These are phyloP conservation scores for Brenthis hecate DNA, from an alignment of 2,888 invertebrate genomes.

Conservation along the genomic window DNA sequence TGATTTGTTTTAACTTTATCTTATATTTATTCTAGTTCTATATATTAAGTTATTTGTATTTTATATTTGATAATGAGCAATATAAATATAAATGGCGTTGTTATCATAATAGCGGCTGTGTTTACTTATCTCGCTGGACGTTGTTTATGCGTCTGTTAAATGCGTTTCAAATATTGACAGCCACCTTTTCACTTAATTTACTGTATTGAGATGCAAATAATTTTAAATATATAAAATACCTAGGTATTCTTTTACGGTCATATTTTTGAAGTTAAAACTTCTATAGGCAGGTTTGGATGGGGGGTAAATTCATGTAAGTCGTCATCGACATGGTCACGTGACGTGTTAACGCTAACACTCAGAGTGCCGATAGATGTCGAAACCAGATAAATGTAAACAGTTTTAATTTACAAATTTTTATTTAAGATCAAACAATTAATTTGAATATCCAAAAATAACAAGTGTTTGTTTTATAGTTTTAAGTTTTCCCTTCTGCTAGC, in stretches of 20 bases:
- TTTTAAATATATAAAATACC: neutral
- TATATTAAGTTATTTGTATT: slow-evolving; percentile 3
- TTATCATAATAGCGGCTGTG: slow-evolving; percentile 31
- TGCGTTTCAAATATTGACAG: slow-evolving; percentile 20
- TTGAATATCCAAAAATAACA: too few relatives aligned
- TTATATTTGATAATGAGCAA: slow-evolving; percentile 15
- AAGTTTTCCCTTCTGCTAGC: too few relatives aligned
- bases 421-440: too few relatives aligned
- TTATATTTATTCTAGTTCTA: neutral
- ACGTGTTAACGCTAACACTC: too few relatives aligned
- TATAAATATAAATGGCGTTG: slow-evolving; percentile 2
- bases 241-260: neutral
- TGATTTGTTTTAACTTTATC: neutral
- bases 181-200: slow-evolving; percentile 15
- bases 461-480: too few relatives aligned
- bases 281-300: too few relatives aligned
- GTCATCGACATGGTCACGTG: too few relatives aligned
- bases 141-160: slow-evolving; percentile 21
- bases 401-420: too few relatives aligned
- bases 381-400: too few relatives aligned
- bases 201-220: neutral
- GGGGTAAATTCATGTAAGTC: too few relatives aligned
- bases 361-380: too few relatives aligned
- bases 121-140: slow-evolving; percentile 38
- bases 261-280: neutral